A percentile compares a stretch with the other conserved stretches of the same genome.
These are phyloP conservation scores for Gymnocheta viridis DNA, from an alignment of 2,888 invertebrate species.

Conservation along the genomic window DNA sequence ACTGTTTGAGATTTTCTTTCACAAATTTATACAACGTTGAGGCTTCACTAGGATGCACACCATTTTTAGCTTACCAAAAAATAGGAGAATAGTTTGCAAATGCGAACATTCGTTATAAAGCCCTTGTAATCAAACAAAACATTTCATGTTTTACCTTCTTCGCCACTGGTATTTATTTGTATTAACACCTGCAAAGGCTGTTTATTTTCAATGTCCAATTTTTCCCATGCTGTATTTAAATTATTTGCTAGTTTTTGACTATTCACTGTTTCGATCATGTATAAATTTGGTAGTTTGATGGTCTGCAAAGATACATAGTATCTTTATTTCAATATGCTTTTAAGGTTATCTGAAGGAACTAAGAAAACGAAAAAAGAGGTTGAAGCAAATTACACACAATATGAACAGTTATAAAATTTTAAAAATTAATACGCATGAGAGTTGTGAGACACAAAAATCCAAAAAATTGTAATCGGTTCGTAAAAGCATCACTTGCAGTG, in stretches of 20 bases:
- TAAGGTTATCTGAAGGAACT: background rate
- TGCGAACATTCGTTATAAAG: background rate
- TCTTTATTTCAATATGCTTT: too few relatives aligned
- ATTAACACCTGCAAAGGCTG: conserved; percentile 91
- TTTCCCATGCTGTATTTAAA: conserved; percentile 89
- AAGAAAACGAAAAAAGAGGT: background rate
- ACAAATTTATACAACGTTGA: conserved; percentile 88
- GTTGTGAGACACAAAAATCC: too few relatives aligned
- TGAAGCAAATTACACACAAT: too few relatives aligned
- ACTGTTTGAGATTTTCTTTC: conserved; percentile 87
- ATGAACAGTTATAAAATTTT: too few relatives aligned
- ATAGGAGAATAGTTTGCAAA: too few relatives aligned
- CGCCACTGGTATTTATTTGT: conserved; percentile 97
- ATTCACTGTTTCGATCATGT: conserved; percentile 94
- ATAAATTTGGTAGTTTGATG: conserved; percentile 88
- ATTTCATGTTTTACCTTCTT: conserved; percentile 86
- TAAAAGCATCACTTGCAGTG: too few relatives aligned
- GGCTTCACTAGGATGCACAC: conserved; percentile 87
- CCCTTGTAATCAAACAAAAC: too few relatives aligned
- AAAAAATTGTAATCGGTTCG: too few relatives aligned
- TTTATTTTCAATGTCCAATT: conserved; percentile 83
- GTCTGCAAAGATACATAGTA: conserved; percentile 73
- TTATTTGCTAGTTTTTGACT: conserved; percentile 90
- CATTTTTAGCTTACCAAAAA: conserved; percentile 89
- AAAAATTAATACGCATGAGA: too few relatives aligned